These are phyloP conservation scores for Phthorimaea operculella DNA, from an alignment of 1,140 invertebrate species.

Conservation along the genomic window DNA sequence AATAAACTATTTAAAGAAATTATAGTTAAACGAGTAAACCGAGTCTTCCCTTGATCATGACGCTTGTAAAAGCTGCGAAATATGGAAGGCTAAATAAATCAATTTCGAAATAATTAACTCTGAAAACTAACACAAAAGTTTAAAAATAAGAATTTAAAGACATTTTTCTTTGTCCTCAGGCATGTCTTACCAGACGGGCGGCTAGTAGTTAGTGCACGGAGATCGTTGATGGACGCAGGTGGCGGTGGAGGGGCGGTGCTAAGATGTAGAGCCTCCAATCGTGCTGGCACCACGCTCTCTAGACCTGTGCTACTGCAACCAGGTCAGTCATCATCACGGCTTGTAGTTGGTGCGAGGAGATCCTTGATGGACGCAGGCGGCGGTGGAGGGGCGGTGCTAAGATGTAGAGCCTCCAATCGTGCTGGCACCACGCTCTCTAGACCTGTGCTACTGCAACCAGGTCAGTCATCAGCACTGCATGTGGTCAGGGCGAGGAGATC, in stretches of 20 bases:
- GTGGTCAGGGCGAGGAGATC: too few relatives aligned
- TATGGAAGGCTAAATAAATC: too few relatives aligned
- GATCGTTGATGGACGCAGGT: conserved; percentile 51
- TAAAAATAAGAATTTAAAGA: neutral
- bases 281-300: conserved; percentile 45
- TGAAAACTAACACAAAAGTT: too few relatives aligned
- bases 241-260: conserved; percentile 40
- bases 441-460: conserved; percentile 51
- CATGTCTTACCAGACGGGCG: conserved; percentile 46
- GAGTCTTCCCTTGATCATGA: too few relatives aligned
- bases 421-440: conserved; percentile 48
- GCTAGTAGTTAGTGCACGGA: conserved; percentile 45
- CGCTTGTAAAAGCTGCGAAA: too few relatives aligned
- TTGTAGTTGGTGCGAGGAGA: conserved; percentile 48
- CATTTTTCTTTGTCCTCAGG: conserved; percentile 25
- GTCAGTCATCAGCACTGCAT: conserved; percentile 18
- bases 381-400: conserved; percentile 36
- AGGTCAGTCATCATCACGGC: conserved; percentile 31
- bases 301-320: conserved; percentile 51
- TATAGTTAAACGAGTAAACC: too few relatives aligned
- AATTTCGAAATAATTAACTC: too few relatives aligned
- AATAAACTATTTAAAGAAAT: too few relatives aligned
- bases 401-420: conserved; percentile 50
- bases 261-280: conserved; percentile 50
- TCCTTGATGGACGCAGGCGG: conserved; percentile 53